Evolutionary conservation across 1,140 invertebrate genomes (phyloP), one percentile per base, ranked within the genome.

Genomic region (Cherax destructor): DNA sequence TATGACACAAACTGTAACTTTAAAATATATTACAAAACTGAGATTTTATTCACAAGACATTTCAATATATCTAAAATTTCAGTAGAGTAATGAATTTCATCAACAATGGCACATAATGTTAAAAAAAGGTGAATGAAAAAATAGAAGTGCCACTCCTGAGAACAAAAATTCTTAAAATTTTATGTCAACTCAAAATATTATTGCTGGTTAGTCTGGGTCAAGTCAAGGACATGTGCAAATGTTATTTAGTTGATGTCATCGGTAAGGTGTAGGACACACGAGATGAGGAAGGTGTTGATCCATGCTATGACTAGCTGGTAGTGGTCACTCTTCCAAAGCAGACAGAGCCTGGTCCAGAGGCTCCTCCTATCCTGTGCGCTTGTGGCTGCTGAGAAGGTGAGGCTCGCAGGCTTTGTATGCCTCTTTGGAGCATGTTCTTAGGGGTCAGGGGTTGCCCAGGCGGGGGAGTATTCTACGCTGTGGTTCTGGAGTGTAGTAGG

Each of bases 401-500:
- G 85, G 85, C 56, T 74, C 83, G 59, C 83, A 84, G 65, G 61
- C 69, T 50, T 59, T 56, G 76, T 59, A 72, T 81, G 59, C 83
- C 59, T 91, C 83, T 65, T 76, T 77, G 59, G 89, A 83, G 76
- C 83, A 69, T 41, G 85, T 79, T 78, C 80, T 61, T 59, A 69
- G 80, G 77, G 92, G 92, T 92, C 87, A 93, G 76, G 87, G 87
- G 74, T 92, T 91, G 18, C 91, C 91, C 69, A 93, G n/a, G n/a
- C 93, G 88, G 41, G 93, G 92, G 84, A 92, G 92, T 61, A 90
- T 88, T 86, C 96, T 95, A 91, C 96, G 95, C 93, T 97, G 96
- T 24, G 96, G 96, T 94, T 97, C 96, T 11, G 96, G 96, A 6
- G 96, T 97, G 93, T 97, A 97, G 93, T 96, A 96, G 91, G 97